A percentile compares a stretch with the other conserved stretches of the same genome.
These are phyloP conservation scores for Uria aalge DNA, from an alignment of 2,113 vertebrate genomes.

Conservation along the genomic window DNA sequence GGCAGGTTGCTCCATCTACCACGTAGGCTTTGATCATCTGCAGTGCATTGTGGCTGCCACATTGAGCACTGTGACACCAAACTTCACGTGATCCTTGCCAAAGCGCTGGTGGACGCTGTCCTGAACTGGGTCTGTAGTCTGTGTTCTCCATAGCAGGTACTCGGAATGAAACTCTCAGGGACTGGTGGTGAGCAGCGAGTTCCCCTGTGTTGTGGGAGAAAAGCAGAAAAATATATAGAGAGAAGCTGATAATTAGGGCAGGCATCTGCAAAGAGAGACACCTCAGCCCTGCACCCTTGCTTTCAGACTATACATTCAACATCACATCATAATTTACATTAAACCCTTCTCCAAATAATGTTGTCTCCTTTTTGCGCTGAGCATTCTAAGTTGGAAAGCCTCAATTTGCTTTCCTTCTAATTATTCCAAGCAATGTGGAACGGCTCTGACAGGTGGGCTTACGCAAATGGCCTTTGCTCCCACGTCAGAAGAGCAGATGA, in stretches of 20 bases:
- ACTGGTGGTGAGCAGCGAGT: accelerated
- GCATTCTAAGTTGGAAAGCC: not conserved
- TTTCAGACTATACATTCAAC: not conserved
- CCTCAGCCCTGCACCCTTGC: not conserved
- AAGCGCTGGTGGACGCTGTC: not conserved
- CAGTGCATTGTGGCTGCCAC: not conserved
- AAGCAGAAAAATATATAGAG: not conserved
- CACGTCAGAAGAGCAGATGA: not conserved
- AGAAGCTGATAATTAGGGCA: not conserved
- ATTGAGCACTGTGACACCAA: not conserved
- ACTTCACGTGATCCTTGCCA: not conserved
- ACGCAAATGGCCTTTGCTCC: not conserved
- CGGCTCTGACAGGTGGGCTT: not conserved
- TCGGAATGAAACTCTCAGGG: not conserved
- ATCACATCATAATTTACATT: not conserved
- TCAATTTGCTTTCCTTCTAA: not conserved
- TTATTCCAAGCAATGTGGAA: not conserved
- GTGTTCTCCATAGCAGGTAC: not conserved
- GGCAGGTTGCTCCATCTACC: not conserved
- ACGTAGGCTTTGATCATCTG: not conserved
- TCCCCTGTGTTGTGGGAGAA: not conserved
- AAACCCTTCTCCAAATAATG: not conserved
- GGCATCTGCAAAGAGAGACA: not conserved
- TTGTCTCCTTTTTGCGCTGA: not conserved
- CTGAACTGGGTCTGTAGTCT: not conserved